Conservation (phyloP, 2,113 vertebrate species). For the Canis aureus region DNA sequence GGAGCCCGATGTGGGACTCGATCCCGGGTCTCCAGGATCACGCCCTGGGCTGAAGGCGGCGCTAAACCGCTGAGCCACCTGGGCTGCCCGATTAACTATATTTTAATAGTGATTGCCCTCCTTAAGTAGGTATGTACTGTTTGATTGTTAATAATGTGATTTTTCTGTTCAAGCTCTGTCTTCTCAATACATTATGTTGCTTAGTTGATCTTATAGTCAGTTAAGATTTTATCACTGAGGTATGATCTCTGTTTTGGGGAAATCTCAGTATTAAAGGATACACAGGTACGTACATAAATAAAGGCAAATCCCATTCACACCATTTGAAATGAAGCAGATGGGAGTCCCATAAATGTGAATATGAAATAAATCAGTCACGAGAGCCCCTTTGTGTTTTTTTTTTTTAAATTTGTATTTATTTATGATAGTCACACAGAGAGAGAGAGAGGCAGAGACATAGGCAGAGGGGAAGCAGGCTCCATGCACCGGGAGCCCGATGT, state of each 20-base stretch:
- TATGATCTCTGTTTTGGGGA: not conserved
- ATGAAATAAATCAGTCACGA: not conserved
- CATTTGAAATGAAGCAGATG: not conserved
- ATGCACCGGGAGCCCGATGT: no score
- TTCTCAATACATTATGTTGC: not conserved
- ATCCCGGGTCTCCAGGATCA: no score
- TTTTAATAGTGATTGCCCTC: not conserved
- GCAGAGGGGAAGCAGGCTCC: no score
- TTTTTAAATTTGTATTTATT: no score
- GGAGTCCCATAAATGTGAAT: not conserved
- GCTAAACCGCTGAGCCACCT: no score
- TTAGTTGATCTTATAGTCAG: not conserved
- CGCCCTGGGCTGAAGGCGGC: no score
- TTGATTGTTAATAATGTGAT: not conserved
- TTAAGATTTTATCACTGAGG: not conserved
- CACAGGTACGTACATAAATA: not conserved
- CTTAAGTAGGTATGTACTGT: not conserved
- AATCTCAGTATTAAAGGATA: not conserved
- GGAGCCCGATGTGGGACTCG: no score
- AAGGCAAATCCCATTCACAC: not conserved
- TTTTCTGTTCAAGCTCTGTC: not conserved
- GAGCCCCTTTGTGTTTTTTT: not conserved
- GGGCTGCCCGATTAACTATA: not conserved
- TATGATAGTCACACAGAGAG: no score
- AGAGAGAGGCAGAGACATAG: no score